phyloP scores from a whole-genome alignment of 2,113 vertebrate genomes.

The Brienomyrus brachyistius region DNA sequence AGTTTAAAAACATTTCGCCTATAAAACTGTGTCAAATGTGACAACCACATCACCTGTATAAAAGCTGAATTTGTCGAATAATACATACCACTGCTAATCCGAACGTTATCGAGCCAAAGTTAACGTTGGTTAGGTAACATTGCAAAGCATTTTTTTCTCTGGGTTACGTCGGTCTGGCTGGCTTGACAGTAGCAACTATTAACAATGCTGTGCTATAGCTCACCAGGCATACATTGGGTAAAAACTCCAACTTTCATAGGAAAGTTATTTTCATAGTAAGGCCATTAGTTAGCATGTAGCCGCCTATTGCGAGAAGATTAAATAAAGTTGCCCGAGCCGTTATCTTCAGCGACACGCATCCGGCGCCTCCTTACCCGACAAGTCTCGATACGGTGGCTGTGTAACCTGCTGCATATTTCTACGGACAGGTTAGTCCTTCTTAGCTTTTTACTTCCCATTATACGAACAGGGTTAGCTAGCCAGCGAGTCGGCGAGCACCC shows the following conservation, averaged over 20 bases:
- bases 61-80: neutral
- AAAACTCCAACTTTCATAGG: neutral
- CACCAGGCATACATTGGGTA: neutral
- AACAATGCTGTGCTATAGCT: neutral
- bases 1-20: neutral
- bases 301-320: neutral
- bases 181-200: neutral
- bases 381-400: conserved; percentile 61
- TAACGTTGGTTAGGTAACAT: neutral
- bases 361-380: conserved; percentile 58
- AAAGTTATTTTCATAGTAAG: neutral
- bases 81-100: neutral
- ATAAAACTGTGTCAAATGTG: neutral
- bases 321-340: neutral
- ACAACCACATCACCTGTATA: neutral
- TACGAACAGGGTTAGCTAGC: conserved; percentile 23
- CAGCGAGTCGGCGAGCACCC: neutral
- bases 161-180: neutral
- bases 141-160: neutral
- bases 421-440: conserved; percentile 59
- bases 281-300: neutral
- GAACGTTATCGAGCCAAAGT: neutral
- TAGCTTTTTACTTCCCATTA: conserved; percentile 66
- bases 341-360: neutral
- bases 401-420: conserved; percentile 66